Conservation (phyloP, 2,888 invertebrate species). For the Hydraecia micacea region DNA sequence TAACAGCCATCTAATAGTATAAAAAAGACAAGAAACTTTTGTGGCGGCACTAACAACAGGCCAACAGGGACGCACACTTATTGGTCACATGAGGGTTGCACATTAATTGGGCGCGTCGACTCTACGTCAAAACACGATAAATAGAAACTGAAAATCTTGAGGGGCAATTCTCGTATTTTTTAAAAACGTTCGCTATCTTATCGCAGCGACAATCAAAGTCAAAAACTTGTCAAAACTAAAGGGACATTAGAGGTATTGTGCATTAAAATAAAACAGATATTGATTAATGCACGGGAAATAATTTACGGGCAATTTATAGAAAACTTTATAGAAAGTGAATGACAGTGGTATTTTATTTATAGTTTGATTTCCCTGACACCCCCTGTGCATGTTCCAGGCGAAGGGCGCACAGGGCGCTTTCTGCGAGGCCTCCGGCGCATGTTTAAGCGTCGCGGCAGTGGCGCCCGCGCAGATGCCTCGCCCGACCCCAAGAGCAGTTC, state of each 20-base stretch:
- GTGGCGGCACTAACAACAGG: too few species aligned
- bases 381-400: slow-evolving; percentile 78
- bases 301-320: neutral
- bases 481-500: slow-evolving; percentile 91
- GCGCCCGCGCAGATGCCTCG: slow-evolving; percentile 84
- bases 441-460: slow-evolving; percentile 91
- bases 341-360: too few species aligned
- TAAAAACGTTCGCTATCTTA: too few species aligned
- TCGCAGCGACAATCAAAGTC: too few species aligned
- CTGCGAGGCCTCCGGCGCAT: slow-evolving; percentile 93
- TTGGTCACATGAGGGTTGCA: too few species aligned
- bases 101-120: too few species aligned
- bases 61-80: too few species aligned
- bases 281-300: neutral
- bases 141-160: neutral
- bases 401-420: slow-evolving; percentile 91
- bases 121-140: neutral
- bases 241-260: too few species aligned
- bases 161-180: neutral
- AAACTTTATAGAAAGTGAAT: neutral
- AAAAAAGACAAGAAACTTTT: neutral
- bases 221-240: too few species aligned
- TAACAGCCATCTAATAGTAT: too few species aligned
- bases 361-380: slow-evolving; percentile 4
- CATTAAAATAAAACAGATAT: too few species aligned